Percentiles rank a stretch among this genome's conserved stretches.
phyloP scores from a whole-genome alignment of 2,113 vertebrate species.

The Pollachius pollachius region DNA sequence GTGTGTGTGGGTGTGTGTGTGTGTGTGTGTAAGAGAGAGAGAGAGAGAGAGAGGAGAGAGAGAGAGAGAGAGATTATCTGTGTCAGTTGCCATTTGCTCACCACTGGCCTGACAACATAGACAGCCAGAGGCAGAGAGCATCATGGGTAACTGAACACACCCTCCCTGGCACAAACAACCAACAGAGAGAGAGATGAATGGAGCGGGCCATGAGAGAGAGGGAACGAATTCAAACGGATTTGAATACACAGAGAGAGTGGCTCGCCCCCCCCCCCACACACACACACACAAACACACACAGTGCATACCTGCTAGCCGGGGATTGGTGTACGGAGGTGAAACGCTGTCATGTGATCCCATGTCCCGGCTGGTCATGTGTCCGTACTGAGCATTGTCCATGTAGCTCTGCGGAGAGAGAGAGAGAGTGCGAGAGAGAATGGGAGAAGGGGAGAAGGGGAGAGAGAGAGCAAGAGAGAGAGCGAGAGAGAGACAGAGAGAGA shows the following conservation, averaged over 20 bases:
- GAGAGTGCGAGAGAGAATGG: neutral
- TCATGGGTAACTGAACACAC: constrained; percentile 68
- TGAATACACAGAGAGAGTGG: neutral
- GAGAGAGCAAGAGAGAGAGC: neutral
- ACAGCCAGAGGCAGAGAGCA: constrained; percentile 67
- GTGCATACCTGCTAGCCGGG: constrained; percentile 87
- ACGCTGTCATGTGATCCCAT: constrained; percentile 89
- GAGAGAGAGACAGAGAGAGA: neutral
- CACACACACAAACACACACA: constrained; percentile 3
- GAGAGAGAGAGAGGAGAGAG: constrained; percentile 26
- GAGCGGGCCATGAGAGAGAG: no score
- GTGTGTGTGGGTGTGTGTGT: no score
- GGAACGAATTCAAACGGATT: no score
- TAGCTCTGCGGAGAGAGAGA: constrained; percentile 76
- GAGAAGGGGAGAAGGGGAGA: constrained; percentile 10
- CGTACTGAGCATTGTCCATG: constrained; percentile 87
- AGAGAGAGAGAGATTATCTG: constrained; percentile 67
- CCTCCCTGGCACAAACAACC: neutral
- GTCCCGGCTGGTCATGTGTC: constrained; percentile 84
- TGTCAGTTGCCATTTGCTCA: constrained; percentile 77
- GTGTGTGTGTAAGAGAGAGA: constrained; percentile 32
- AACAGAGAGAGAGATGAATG: neutral
- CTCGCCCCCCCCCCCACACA: constrained; percentile 11
- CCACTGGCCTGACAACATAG: constrained; percentile 60
- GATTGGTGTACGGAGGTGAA: constrained; percentile 90